phyloP scores from a whole-genome alignment of 1,140 invertebrate species.

The Calycopis cecrops region DNA sequence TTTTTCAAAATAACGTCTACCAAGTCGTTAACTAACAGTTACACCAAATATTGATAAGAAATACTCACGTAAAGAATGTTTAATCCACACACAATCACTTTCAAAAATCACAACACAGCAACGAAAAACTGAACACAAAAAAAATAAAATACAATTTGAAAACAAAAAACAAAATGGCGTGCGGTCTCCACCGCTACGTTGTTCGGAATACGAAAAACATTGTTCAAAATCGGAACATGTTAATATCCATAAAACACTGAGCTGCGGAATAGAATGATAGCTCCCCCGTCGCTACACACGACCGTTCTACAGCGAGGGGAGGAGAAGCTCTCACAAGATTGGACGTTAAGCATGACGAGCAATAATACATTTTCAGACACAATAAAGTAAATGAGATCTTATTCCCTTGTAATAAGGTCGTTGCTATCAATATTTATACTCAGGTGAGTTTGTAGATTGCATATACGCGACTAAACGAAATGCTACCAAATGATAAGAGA shows the following conservation, averaged over 20 bases:
- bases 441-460: conserved; percentile 35
- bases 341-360: conserved; percentile 19
- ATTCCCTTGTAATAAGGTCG: conserved; percentile 14
- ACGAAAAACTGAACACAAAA: conserved; percentile 24
- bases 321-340: conserved; percentile 33
- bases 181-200: conserved; percentile 35
- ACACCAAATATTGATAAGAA: not conserved
- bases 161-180: conserved; percentile 29
- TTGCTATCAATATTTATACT: conserved; percentile 15
- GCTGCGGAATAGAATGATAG: conserved; percentile 26
- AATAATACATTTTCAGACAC: conserved; percentile 18
- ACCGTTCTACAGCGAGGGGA: conserved; percentile 18
- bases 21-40: no score
- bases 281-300: conserved; percentile 10
- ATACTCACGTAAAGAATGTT: conserved; percentile 2
- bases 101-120: conserved; percentile 24
- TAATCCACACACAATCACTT: not conserved
- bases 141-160: conserved; percentile 34
- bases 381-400: conserved; percentile 25
- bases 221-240: conserved; percentile 53
- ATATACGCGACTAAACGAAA: conserved; percentile 32
- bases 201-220: conserved; percentile 54
- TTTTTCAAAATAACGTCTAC: no score
- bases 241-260: conserved; percentile 31
- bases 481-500: conserved; percentile 47